Evolutionary conservation across 2,797 vertebrate species (phyloP), one percentile per base, ranked within the genome.

Genomic region (Channa striata): DNA sequence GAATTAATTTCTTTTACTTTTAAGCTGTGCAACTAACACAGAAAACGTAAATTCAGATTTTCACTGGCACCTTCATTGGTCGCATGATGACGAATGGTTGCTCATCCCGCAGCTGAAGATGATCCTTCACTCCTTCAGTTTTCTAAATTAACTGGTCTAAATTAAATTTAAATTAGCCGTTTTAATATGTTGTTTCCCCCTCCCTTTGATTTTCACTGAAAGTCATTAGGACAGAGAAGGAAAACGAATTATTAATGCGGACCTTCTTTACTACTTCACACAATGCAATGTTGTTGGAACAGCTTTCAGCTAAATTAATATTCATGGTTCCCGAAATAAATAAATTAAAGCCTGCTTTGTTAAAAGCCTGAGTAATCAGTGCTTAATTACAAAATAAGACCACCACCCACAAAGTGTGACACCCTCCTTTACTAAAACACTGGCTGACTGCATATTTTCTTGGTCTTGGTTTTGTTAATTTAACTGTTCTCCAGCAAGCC

Each of bases 311-410:
- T 72, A 48, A 76, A 79, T 71, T 51, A 74, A 78, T 61, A 76
- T 54, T 61, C 51, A 64, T 56, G 49, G 14, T 51, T 59, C 20
- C 30, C 53, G 19, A 62, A 63, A 69, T 33, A 65, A 78, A 84
- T 46, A 69, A 77, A 85, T 57, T 21, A 81, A 53, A 80, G 70
- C 6, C 58, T 44, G 49, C 56, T 83, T 63, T 68, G 73, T 69
- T 61, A 59, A 73, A 82, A 82, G 67, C 72, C 58, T 68, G 64
- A 66, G 36, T 79, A 78, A 87, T 85, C 57, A 76, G 42, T n/a
- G 56, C 1, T 65, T 84, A 53, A 84, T 85, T 83, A 74, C 2
- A 42, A 79, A 81, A 85, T 23, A 74, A 85, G 78, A 59, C 30
- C 63, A 51, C 33, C 71, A 65, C 39, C 74, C 54, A 69, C 74